Conservation (phyloP, 2,113 vertebrate species). For the Seriola aureovittata region DNA sequence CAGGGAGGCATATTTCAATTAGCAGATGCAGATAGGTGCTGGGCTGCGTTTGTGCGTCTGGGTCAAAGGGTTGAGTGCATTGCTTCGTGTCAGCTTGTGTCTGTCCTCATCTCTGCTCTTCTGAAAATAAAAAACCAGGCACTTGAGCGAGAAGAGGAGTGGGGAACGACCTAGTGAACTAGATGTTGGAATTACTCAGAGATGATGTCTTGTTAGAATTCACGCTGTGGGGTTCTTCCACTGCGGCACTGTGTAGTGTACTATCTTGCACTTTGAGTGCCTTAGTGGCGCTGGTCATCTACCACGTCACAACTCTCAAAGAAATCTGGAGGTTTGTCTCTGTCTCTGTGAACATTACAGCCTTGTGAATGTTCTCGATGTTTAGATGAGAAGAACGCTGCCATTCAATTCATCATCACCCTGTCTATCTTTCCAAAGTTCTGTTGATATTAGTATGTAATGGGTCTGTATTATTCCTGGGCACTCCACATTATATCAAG, state of each 20-base stretch:
- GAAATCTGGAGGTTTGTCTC: neutral
- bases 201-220: constrained; percentile 18
- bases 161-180: constrained; percentile 26
- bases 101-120: constrained; percentile 28
- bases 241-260: neutral
- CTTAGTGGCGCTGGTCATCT: neutral
- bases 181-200: neutral
- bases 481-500: neutral
- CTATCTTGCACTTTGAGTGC: neutral
- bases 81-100: constrained; percentile 44
- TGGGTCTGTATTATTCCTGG: constrained; percentile 28
- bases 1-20: constrained; percentile 72
- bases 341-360: neutral
- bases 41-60: constrained; percentile 17
- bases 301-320: neutral
- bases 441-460: constrained; percentile 26
- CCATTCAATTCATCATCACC: constrained; percentile 17
- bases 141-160: constrained; percentile 31
- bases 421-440: constrained; percentile 18
- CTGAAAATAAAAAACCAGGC: constrained; percentile 18
- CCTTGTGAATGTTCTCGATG: neutral
- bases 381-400: neutral
- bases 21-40: constrained; percentile 57
- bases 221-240: neutral
- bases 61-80: constrained; percentile 66